phyloP scores from a whole-genome alignment of 2,113 vertebrate genomes.

The Macquaria australasica region DNA sequence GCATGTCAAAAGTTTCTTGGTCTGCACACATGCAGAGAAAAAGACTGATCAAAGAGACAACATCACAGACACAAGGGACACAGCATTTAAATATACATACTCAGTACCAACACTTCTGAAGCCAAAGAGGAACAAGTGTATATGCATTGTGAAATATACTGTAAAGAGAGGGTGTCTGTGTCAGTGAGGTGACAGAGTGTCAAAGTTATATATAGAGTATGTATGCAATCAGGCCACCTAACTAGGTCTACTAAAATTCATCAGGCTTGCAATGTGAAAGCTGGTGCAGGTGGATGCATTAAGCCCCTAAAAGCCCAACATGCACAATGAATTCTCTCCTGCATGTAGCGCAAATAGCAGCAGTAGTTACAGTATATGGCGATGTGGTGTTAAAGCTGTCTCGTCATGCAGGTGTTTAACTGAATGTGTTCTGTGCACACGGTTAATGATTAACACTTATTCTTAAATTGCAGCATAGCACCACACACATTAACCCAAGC shows the following conservation, averaged over 20 bases:
- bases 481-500: slow-evolving; percentile 70
- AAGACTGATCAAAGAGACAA: slow-evolving; percentile 21
- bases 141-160: slow-evolving; percentile 7
- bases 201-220: slow-evolving; percentile 22
- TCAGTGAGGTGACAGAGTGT: background rate
- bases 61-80: slow-evolving; percentile 17
- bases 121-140: background rate
- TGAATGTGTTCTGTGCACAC: slow-evolving; percentile 10
- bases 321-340: slow-evolving; percentile 5
- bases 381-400: background rate
- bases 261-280: too few species aligned
- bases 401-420: slow-evolving; percentile 5
- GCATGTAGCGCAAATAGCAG: slow-evolving; percentile 1
- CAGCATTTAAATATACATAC: slow-evolving; percentile 37
- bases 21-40: background rate
- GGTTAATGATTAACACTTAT: slow-evolving; percentile 73
- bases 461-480: slow-evolving; percentile 50
- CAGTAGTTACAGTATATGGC: background rate
- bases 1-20: background rate
- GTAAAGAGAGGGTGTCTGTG: background rate
- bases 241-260: slow-evolving; percentile 25
- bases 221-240: slow-evolving; percentile 20
- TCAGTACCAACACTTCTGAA: background rate
- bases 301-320: background rate
- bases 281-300: background rate